Conservation (phyloP, 2,797 vertebrate genomes). For the Mus spretus region DNA sequence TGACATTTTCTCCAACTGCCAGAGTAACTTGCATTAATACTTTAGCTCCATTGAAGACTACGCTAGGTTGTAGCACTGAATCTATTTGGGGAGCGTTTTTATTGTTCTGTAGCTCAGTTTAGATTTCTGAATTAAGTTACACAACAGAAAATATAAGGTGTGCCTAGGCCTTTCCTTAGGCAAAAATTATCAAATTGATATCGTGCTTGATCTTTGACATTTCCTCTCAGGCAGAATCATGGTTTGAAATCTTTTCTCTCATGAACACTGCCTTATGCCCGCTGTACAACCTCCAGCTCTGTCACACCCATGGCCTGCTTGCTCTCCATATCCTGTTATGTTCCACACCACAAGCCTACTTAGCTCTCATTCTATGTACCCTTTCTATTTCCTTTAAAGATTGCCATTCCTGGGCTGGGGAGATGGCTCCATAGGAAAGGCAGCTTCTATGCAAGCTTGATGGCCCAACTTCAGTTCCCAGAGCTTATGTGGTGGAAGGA, state of each 20-base stretch:
- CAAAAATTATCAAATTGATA: background rate
- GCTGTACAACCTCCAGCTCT: background rate
- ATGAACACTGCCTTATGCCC: background rate
- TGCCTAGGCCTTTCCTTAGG: slow-evolving; percentile 6
- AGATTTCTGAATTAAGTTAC: slow-evolving; percentile 8
- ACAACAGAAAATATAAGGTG: slow-evolving; percentile 28
- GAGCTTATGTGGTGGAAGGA: background rate
- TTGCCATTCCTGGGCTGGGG: background rate
- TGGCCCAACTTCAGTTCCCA: no score
- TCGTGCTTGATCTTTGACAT: background rate
- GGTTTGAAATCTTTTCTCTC: background rate
- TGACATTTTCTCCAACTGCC: background rate
- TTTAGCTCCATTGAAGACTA: slow-evolving; percentile 17
- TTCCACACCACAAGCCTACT: background rate
- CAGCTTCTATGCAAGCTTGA: background rate
- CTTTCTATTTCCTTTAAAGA: slow-evolving; percentile 31
- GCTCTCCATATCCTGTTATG: background rate
- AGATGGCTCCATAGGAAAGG: background rate
- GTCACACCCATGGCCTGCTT: background rate
- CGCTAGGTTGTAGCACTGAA: background rate
- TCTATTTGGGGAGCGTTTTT: slow-evolving; percentile 43
- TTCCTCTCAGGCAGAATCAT: background rate
- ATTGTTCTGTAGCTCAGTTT: background rate
- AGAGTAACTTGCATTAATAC: background rate
- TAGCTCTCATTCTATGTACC: background rate